Base-by-base conservation (phyloP, 2,113 vertebrate genomes). In the Oostethus manadensis region DNA sequence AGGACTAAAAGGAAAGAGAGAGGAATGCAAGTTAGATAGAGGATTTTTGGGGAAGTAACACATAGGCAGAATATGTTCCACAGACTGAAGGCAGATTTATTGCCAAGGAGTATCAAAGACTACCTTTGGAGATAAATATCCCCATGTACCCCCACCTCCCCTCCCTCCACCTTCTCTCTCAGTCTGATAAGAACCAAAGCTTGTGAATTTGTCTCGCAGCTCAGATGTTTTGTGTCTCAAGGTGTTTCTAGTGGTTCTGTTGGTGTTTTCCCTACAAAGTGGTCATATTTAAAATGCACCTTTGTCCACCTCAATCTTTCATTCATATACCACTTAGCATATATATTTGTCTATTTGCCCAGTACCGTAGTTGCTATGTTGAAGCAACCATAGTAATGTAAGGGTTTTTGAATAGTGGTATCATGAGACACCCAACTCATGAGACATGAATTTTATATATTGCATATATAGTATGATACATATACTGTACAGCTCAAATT, bases 31-130 rank as follows among this genome's bases (percentile, higher is more conserved):
- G 35, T 40, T 55, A 51, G 33, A 33, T 51, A 8, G 23, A 51
- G 50, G 15, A 16, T 55, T 55, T 55, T 55, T 55, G 20, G 11
- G 29, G 8, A 40, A 20, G 33, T 21, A 35, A 54, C 51, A 38
- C 51, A 13, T 16, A 5, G 29, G 35, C 51, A 0, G 17, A 54
- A 35, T 13, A 16, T 54, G 51, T 54, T 35, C 26, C 29, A 35
- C 51, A 38, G 50, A 53, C 51, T n/a, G 23, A 16, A 29, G 50
- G 16, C 50, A n/a, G 48, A 50, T 51, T 51, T 51, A n/a, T 51
- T 51, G 14, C 23, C 50, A 29, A 53, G 51, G 51, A 53, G 51
- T 53, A 53, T 53, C 51, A 53, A 53, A 53, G 29, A 23, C 10
- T 22, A 53, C 26, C 33, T 55, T 55, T 55, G 53, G 33, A 38